phyloP scores from a whole-genome alignment of 2,113 vertebrate species.

The Piprites chloris region DNA sequence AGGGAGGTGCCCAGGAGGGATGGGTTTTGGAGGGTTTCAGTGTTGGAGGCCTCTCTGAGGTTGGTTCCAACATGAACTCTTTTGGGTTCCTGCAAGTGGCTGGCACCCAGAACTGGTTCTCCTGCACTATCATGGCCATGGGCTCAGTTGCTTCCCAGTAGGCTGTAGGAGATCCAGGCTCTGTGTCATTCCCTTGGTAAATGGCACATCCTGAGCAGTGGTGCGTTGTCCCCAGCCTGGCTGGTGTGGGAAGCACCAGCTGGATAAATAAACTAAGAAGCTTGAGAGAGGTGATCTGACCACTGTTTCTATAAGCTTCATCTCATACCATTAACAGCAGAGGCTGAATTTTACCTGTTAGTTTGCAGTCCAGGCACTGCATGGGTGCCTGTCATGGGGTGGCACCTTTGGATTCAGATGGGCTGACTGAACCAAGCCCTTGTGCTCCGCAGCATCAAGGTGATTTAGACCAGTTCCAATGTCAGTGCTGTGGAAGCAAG shows the following conservation, averaged over 20 bases:
- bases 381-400: accelerated
- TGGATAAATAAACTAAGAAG: neutral
- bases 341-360: neutral
- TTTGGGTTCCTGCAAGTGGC: neutral
- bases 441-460: accelerated
- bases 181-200: neutral
- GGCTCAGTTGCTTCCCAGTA: neutral
- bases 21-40: neutral
- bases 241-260: neutral
- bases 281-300: neutral
- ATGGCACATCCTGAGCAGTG: neutral
- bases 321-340: neutral
- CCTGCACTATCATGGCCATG: neutral
- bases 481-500: neutral
- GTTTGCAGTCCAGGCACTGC: neutral
- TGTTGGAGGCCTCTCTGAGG: neutral
- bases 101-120: neutral
- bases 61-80: neutral
- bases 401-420: neutral
- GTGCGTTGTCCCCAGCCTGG: neutral
- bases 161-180: neutral
- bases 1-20: neutral
- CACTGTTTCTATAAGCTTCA: neutral
- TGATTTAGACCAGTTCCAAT: neutral
- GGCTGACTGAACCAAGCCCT: neutral